Base-by-base conservation (phyloP, 1,140 invertebrate genomes). In the Chionoecetes opilio region DNA sequence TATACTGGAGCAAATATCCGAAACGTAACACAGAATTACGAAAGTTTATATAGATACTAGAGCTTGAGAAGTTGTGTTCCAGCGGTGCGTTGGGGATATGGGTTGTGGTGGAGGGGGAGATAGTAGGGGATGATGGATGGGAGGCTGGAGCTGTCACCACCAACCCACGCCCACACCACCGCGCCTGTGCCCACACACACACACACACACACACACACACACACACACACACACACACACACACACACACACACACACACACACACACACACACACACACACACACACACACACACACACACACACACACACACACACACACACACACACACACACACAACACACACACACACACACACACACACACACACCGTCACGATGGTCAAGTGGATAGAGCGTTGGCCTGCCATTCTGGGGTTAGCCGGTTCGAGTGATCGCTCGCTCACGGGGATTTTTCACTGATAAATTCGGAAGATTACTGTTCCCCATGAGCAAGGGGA, bases 41-140 rank as follows among this genome's bases (percentile, higher is more conserved):
- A 75, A 75, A 75, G 63, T 75, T 75, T 75, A n/a, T 75, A 75
- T 75, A 75, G 63, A 75, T 75, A 75, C n/a, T 75, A 26, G 63
- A 75, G 63, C 63, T 26, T 26, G 63, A n/a, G 63, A 75, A 26
- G 63, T 75, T 75, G 63, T 75, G 63, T 75, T 75, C 63, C 63
- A 26, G 21, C n/a, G 63, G 26, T n/a, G 63, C 21, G 63, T 75
- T 75, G 11, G n/a, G n/a, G 21, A 6, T 0, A 26, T 75, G 63
- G 63, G 21, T 21, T 5, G n/a, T 5, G n/a, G 63, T 26, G n/a
- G 14, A 14, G 14, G 14, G 41, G 41, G 41, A 14, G 14, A 46
- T 5, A 46, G 41, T 5, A 46, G 63, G 63, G 9, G 63, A n/a
- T 75, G 63, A 75, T 75, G 63, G 63, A 75, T 75, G 63, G 63